Evolutionary conservation across 2,113 vertebrate species (phyloP).

Genomic region (Spea multiplicata): DNA sequence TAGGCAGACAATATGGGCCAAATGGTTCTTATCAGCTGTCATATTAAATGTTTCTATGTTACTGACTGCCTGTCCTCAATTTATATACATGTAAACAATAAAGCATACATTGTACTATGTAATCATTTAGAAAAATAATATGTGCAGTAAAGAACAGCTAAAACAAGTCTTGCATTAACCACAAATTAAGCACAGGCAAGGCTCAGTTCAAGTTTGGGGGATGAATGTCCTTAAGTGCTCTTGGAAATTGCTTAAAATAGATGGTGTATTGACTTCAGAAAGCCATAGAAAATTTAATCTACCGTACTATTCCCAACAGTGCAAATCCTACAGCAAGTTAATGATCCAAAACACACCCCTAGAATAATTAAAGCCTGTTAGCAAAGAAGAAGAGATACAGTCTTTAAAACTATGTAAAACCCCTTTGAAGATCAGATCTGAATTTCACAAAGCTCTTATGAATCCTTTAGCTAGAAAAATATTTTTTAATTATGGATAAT

Average conservation of each 20-base stretch:
- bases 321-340: neutral
- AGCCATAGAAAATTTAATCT: neutral
- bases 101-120: neutral
- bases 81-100: neutral
- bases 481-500: too few species aligned
- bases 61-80: too few species aligned
- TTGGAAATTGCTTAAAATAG: neutral
- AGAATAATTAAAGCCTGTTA: neutral
- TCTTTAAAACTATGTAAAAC: neutral
- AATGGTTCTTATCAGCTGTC: too few species aligned
- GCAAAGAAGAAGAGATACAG: neutral
- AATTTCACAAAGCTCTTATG: conserved; percentile 8
- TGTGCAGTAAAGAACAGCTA: neutral
- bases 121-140: neutral
- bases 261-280: neutral
- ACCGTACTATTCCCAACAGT: neutral
- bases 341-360: neutral
- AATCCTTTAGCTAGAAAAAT: neutral
- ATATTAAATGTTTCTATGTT: too few species aligned
- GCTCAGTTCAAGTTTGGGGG: neutral
- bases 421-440: neutral
- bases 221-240: neutral
- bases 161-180: neutral
- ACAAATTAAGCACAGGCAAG: neutral
- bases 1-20: too few species aligned